phyloP scores from a whole-genome alignment of 1,140 invertebrate species.

The Zaprionus taronus region DNA sequence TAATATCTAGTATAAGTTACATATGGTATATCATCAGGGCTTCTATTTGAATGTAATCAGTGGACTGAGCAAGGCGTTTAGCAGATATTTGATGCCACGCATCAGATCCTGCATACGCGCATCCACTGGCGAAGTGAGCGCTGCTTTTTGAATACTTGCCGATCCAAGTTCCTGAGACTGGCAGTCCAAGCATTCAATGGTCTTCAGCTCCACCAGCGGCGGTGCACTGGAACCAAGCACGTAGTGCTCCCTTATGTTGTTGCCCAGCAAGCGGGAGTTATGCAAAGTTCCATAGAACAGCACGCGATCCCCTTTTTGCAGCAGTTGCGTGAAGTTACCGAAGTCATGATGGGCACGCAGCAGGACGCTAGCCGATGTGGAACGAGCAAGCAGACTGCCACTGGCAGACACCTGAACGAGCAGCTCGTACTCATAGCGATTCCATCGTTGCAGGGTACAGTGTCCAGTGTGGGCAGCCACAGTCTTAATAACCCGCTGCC shows the following conservation, averaged over 20 bases:
- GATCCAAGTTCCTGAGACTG: slow-evolving; percentile 85
- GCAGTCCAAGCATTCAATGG: slow-evolving; percentile 89
- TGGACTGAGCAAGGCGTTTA: slow-evolving; percentile 91
- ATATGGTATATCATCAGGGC: slow-evolving; percentile 1
- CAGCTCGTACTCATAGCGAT: slow-evolving; percentile 90
- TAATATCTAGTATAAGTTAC: slow-evolving; percentile 2
- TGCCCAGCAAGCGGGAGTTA: slow-evolving; percentile 70
- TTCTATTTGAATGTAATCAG: slow-evolving; percentile 89
- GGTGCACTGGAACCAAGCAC: slow-evolving; percentile 86
- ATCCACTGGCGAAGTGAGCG: slow-evolving; percentile 83
- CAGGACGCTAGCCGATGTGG: slow-evolving; percentile 86
- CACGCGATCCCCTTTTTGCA: slow-evolving; percentile 89
- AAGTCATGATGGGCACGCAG: slow-evolving; percentile 88
- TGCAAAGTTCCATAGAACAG: slow-evolving; percentile 88
- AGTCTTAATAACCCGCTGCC: slow-evolving; percentile 85
- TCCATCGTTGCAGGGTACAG: slow-evolving; percentile 89
- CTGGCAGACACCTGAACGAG: slow-evolving; percentile 88
- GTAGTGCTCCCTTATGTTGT: slow-evolving; percentile 35
- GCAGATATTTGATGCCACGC: slow-evolving; percentile 88
- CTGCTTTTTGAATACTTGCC: slow-evolving; percentile 84
- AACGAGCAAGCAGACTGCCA: slow-evolving; percentile 87
- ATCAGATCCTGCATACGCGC: slow-evolving; percentile 87
- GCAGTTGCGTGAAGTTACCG: slow-evolving; percentile 88
- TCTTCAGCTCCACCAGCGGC: slow-evolving; percentile 86
- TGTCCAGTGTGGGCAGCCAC: slow-evolving; percentile 86